Evolutionary conservation across 2,888 invertebrate genomes (phyloP).

Genomic region (Coelopa pilipes): DNA sequence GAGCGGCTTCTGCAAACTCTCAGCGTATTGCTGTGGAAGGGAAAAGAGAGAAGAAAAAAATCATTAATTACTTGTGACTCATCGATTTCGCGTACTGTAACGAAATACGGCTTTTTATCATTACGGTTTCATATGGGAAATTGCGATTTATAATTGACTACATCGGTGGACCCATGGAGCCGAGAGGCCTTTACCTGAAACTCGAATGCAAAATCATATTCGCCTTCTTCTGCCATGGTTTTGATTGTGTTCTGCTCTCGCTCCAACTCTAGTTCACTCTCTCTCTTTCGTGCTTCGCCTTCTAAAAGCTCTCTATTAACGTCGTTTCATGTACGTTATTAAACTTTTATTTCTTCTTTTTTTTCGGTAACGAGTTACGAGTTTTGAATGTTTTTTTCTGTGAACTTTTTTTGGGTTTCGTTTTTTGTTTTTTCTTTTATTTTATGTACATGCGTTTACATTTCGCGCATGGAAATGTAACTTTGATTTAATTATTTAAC

Average conservation of each 20-base stretch:
- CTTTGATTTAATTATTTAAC: slow-evolving; percentile 10
- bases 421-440: slow-evolving; percentile 43
- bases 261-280: not conserved
- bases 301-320: slow-evolving; percentile 22
- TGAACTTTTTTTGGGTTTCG: slow-evolving; percentile 43
- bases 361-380: not conserved
- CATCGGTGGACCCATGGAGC: not conserved
- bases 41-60: slow-evolving; percentile 39
- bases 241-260: not conserved
- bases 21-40: slow-evolving; percentile 65
- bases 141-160: slow-evolving; percentile 17
- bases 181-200: slow-evolving; percentile 72
- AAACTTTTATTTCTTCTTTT: not conserved
- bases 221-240: slow-evolving; percentile 66
- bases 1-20: slow-evolving; percentile 67
- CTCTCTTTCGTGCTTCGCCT: not conserved
- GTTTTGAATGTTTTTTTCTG: slow-evolving; percentile 18
- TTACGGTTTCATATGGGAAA: not conserved
- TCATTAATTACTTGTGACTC: not conserved
- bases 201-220: slow-evolving; percentile 76
- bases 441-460: slow-evolving; percentile 3
- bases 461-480: not conserved
- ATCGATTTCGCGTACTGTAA: not conserved
- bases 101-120: no score
- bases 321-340: slow-evolving; percentile 18